phyloP scores from a whole-genome alignment of 2,888 invertebrate species.

The Philhelius pedissequus region DNA sequence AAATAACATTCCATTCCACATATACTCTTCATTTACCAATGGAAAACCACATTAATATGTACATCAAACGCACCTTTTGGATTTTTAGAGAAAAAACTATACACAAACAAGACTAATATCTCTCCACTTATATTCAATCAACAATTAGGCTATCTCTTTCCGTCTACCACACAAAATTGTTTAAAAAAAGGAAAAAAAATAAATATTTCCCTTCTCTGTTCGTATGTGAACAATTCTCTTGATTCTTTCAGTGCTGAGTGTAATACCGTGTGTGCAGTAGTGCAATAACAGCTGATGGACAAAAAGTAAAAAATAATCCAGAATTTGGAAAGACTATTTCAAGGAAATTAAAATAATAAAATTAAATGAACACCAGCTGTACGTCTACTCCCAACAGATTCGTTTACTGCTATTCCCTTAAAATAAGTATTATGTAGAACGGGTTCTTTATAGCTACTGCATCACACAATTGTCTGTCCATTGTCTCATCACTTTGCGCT shows the following conservation, averaged over 20 bases:
- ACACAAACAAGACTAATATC: background rate
- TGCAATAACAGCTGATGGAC: slow-evolving; percentile 53
- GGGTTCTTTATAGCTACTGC: background rate
- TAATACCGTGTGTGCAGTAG: slow-evolving; percentile 66
- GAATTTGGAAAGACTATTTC: background rate
- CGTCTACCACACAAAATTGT: background rate
- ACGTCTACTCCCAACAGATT: background rate
- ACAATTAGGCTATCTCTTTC: no score
- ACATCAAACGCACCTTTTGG: background rate
- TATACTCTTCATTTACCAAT: no score
- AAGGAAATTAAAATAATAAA: slow-evolving; percentile 5
- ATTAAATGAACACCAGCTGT: background rate
- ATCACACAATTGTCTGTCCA: background rate
- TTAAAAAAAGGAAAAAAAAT: background rate
- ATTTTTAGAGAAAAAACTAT: background rate
- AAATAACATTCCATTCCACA: no score
- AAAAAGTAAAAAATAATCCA: background rate
- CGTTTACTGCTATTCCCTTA: background rate
- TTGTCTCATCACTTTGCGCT: background rate
- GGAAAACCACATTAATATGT: background rate
- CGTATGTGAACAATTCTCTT: slow-evolving; percentile 28
- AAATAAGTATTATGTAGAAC: no score
- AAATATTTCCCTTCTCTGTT: slow-evolving; percentile 28
- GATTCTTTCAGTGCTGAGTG: slow-evolving; percentile 66
- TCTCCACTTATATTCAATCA: background rate